Base-by-base conservation (phyloP, 37 sponge, comb jelly and placozoan species). In the Geodia barretti region DNA sequence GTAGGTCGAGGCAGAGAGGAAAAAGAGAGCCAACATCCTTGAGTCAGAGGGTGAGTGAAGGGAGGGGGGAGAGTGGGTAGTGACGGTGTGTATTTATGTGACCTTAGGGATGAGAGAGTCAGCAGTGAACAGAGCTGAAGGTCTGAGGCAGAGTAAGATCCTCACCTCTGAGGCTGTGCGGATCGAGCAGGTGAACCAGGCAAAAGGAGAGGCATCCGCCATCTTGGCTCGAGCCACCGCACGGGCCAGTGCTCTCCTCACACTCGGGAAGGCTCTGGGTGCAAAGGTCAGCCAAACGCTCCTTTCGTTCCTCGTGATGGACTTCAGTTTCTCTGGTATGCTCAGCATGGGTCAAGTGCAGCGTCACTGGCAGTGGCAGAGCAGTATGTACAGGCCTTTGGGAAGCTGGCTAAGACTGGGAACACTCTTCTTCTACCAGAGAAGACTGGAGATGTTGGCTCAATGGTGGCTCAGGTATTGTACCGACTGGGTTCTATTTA, bases 391-490 rank as follows among this genome's bases (percentile, higher is more conserved):
- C 77, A 83, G 38, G 98, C 98, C 20, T 98, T 98, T 64, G 82
- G 79, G 24, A 83, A 95, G 68, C 80, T 98, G 75, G 98, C 98
- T 33, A 95, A 95, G 81, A 92, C 89, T 24, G 79, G 62, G 68
- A 95, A 93, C 65, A 98, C 98, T 36, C 59, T 98, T 14, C 70
- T 98, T 2, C 87, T 98, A 21, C 98, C 98, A 38, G 90, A 88
- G 76, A 92, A 95, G 70, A 90, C 93, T 1, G 91, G 97, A 65
- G 89, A 98, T 77, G 70, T 94, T 4, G 79, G 95, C 47, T 90
- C 98, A 26, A 98, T 98, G 98, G 96, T 98, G 23, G 89, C 91
- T 33, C 98, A 98, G 98, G 98, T 95, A 41, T n/a, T 23, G n/a
- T 0, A 47, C 2, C 21, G 60, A 33, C 20, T 32, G 3, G 69